Base-by-base conservation (phyloP, 2,888 invertebrate genomes). In the Dynastes hyllus region DNA sequence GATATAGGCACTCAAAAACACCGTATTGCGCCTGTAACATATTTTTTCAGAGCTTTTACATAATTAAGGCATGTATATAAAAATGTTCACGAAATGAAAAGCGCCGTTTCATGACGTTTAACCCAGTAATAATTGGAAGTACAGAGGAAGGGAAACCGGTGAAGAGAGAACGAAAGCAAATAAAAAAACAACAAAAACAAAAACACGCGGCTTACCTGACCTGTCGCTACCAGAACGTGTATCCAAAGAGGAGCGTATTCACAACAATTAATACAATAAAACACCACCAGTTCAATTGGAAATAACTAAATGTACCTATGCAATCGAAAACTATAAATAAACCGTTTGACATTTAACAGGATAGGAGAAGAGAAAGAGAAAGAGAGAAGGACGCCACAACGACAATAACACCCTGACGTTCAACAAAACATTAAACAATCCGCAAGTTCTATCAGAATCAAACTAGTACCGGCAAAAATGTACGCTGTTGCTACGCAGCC, bases 341-440 rank as follows among this genome's bases (percentile, higher is more conserved):
- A 78, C 78, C 29, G 78, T 78, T 78, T 78, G 63, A 73, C 71
- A 73, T 71, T 71, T 73, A 53, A 65, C 69, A 78, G 40, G 71
- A 65, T 70, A 65, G 63, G 40, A 75, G 58, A 75, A 50, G 11
- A 63, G 61, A 45, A 75, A 40, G 45, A 75, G 61, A 61, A 61
- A 75, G 45, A 75, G 61, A 71, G 61, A 75, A 75, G 22, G 61
- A 61, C 22, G 55, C 71, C 73, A 66, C 78, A 65, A 53, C 78
- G 77, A 77, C 77, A 77, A 77, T 69, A 78, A 53, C 78, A 78
- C 73, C 78, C 71, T 73, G 78, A 37, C 78, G 78, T 78, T 78
- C 78, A 66, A 78, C 78, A 78, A 78, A 78, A 78, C 78, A 78
- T 78, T 78, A 65, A 78, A 78, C 78, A 78, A 78, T 78, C 78